Percentiles rank a stretch among this genome's conserved stretches.
Conservation (phyloP, 2,888 invertebrate species). For the Stramonita haemastoma region DNA sequence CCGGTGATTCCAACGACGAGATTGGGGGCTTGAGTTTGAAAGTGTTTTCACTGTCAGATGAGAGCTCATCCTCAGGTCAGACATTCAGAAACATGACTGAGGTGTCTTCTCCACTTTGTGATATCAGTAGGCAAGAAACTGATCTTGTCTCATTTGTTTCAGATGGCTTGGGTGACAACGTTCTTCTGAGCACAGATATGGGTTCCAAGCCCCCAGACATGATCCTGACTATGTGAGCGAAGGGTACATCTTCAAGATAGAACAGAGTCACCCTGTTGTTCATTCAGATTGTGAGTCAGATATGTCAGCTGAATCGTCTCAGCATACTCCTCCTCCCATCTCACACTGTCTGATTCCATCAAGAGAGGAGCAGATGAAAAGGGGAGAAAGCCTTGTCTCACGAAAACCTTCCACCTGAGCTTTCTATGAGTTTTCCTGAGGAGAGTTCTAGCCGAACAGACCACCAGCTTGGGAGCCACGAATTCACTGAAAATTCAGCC, state of each 20-base stretch:
- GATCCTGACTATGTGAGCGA: background rate
- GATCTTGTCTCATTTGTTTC: constrained; percentile 13
- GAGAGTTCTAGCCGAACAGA: background rate
- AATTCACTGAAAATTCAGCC: background rate
- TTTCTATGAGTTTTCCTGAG: background rate
- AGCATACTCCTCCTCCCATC: background rate
- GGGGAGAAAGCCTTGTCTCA: background rate
- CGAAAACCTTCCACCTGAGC: background rate
- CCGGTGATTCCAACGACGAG: background rate
- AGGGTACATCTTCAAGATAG: background rate
- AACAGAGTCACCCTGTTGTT: background rate
- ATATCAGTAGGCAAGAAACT: background rate
- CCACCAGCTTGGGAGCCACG: background rate
- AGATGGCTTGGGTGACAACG: background rate
- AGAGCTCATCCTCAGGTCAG: background rate
- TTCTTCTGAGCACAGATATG: constrained; percentile 1
- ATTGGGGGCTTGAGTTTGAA: background rate
- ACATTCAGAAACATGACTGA: background rate
- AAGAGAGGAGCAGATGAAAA: background rate
- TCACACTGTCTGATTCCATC: background rate
- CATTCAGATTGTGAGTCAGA: background rate
- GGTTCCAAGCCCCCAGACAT: background rate
- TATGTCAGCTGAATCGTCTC: background rate
- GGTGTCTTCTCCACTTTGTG: background rate
- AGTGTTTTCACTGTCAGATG: background rate